Evolutionary conservation across 2,113 vertebrate species (phyloP).

Genomic region (Calidris pygmaea): DNA sequence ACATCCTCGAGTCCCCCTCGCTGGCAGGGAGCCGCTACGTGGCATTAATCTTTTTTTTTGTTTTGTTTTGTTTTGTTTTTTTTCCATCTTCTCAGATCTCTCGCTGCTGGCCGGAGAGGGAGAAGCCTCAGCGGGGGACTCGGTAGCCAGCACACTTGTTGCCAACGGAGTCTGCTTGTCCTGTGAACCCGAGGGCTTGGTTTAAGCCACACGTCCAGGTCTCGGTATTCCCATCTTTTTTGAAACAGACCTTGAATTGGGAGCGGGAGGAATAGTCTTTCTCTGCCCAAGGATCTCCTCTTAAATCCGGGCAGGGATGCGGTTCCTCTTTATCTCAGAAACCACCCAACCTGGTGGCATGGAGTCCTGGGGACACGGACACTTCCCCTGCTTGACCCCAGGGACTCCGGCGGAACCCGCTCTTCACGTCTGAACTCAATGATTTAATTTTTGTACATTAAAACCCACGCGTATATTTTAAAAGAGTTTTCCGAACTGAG

Average conservation of each 20-base stretch:
- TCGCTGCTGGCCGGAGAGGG: not conserved
- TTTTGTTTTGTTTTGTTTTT: not conserved
- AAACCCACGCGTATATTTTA: not conserved
- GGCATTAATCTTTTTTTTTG: not conserved
- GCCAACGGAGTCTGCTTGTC: not conserved
- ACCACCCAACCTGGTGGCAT: not conserved
- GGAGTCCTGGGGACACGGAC: not conserved
- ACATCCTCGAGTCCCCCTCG: fast-evolving
- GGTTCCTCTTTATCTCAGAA: not conserved
- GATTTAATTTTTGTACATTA: not conserved
- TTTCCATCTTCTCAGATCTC: not conserved
- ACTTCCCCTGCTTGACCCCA: not conserved
- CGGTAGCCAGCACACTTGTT: not conserved
- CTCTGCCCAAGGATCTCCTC: not conserved
- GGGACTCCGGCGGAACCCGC: not conserved
- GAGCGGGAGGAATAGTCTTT: not conserved
- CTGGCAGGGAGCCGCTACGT: not conserved
- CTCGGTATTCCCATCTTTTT: not conserved
- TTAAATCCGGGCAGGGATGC: not conserved
- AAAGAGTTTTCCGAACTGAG: not conserved
- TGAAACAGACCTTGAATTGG: not conserved
- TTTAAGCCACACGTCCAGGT: not conserved
- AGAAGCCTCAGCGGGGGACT: not conserved
- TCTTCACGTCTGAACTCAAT: fast-evolving
- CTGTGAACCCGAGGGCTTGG: not conserved